Base-by-base conservation (phyloP, 2,888 invertebrate genomes). In the Rotaria sp. region DNA sequence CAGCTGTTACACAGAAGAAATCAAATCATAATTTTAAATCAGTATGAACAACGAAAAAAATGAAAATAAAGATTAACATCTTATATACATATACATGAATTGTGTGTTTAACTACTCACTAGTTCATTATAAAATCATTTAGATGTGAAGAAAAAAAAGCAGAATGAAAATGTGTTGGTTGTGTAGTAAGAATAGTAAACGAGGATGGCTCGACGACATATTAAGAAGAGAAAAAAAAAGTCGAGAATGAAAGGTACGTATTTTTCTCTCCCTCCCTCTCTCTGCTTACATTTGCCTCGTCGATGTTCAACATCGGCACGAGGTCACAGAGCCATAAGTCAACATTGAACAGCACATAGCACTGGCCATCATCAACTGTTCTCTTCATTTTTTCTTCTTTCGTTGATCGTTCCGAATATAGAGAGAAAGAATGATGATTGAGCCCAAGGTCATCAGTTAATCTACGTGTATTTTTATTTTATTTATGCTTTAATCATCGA, bases 291-390 rank as follows among this genome's bases (percentile, higher is more conserved):
- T 67, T 67, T 7, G 35, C 35, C 35, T 67, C 67, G 67, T 67
- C 67, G 67, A 67, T 67, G 67, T 67, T 67, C 67, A 67, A 67
- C 67, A 67, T 67, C 67, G 21, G 67, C 67, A 67, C 67, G 67
- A 67, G 67, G 67, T 67, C 67, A 67, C 35, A 67, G 67, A 67
- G 67, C 67, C 67, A 67, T 67, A 67, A 67, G 67, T 67, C 35
- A 67, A 67, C 67, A 67, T 67, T 67, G 67, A 67, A 67, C 67
- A 67, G 67, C 21, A 30, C 57, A 67, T 35, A 67, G 67, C 67
- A 67, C 67, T 67, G 67, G 67, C 67, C 67, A 67, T 67, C 15
- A 67, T 67, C 67, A 67, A 67, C 67, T 67, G 30, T 67, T 67
- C 67, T 67, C 67, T 67, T 21, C 67, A 10, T 30, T 35, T 67